Conservation (phyloP, 2,888 invertebrate genomes). For the Orthosia gothica region DNA sequence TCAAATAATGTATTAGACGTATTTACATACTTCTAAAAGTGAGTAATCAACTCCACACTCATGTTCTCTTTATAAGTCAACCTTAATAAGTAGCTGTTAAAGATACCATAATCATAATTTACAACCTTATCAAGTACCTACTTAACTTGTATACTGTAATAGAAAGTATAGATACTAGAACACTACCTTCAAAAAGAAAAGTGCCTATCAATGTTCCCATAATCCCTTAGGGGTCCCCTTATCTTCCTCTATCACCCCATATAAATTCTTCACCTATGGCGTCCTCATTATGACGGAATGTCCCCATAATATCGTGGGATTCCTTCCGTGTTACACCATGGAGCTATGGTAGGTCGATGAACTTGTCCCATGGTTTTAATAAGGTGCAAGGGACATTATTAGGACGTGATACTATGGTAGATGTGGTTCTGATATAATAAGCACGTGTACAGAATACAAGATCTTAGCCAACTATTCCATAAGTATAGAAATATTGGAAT, state of each 20-base stretch:
- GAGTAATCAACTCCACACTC: not conserved
- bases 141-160: not conserved
- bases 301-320: slow-evolving; percentile 34
- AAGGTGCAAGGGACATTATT: slow-evolving; percentile 10
- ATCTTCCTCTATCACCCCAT: slow-evolving; percentile 46
- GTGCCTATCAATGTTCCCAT: not conserved
- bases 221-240: not conserved
- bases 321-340: slow-evolving; percentile 35
- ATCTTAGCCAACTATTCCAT: not conserved
- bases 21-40: not conserved
- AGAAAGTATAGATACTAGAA: slow-evolving; percentile 23
- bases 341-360: slow-evolving; percentile 34
- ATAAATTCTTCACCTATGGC: slow-evolving; percentile 37
- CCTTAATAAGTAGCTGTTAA: not conserved
- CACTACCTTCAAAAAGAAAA: not conserved
- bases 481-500: too few relatives aligned
- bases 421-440: not conserved
- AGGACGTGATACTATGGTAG: not conserved
- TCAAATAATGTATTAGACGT: not conserved
- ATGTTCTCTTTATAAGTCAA: slow-evolving; percentile 4
- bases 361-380: slow-evolving; percentile 11
- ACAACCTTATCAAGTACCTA: slow-evolving; percentile 16
- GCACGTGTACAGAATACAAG: not conserved
- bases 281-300: slow-evolving; percentile 39
- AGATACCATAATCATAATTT: slow-evolving; percentile 11